Base-by-base conservation (phyloP, 2,797 vertebrate genomes). In the Lacerta bilineata region DNA sequence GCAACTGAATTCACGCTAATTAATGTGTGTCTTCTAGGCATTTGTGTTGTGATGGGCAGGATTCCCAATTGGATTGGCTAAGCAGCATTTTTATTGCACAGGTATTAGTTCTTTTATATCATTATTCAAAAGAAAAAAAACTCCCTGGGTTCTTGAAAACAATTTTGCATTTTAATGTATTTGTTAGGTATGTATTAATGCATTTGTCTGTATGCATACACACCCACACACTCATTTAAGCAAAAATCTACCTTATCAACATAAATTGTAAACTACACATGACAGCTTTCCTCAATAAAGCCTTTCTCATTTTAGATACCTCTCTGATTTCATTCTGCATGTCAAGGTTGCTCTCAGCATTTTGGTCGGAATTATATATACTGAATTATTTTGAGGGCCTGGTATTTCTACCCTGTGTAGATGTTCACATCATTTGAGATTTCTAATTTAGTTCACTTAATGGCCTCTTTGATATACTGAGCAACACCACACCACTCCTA, bases 1-100 rank as follows among this genome's bases (percentile, higher is more conserved):
- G 25, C 75, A 89, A 15, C 29, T 89, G 91, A 88, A 64, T 72
- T 81, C 13, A 68, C 90, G n/a, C 85, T 84, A 80, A 88, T 86
- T 84, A 80, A 88, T 92, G 77, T 92, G 9, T 80, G 0, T 80
- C 0, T 76, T 92, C 27, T 95, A 99, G 99, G 99, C 97, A 98
- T 92, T 97, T 99, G 90, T 99, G 98, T 96, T 99, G 98, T 94
- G 98, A 99, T 87, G 97, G 96, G 88, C 97, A 94, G 90, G 98
- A 98, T 92, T 95, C 91, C 6, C 98, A 98, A 95, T 96, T 96
- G 93, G 96, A 97, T 87, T 99, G 98, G 99, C 97, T 99, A 96
- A 97, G 96, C 77, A 97, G 97, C 95, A 96, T 99, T 96, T 98
- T 99, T 95, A 94, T 95, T 92, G 97, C 97, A 82, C 98, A 98